A percentile compares a stretch with the other conserved stretches of the same genome.
Evolutionary conservation across 2,888 invertebrate genomes (phyloP).

Genomic region (Odontocerum albicorne): DNA sequence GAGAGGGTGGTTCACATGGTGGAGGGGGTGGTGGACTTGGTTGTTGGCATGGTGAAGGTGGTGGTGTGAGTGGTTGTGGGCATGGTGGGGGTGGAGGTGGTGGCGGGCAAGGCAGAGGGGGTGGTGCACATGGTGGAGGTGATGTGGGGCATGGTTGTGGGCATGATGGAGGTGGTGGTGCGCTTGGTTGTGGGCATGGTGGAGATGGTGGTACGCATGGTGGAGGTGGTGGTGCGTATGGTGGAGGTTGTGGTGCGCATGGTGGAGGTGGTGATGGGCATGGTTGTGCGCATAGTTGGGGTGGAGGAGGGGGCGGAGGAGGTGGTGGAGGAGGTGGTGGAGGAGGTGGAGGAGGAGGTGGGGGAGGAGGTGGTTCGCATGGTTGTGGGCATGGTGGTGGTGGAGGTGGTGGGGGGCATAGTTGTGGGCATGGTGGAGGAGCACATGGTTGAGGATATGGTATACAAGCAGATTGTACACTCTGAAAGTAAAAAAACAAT

Average conservation of each 20-base stretch:
- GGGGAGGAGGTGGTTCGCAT: background rate
- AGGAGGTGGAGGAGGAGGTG: background rate
- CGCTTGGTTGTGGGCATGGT: conserved; percentile 28
- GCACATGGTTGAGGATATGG: no score
- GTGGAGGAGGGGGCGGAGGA: conserved; percentile 38
- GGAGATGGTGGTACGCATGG: conserved; percentile 37
- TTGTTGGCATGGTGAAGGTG: background rate
- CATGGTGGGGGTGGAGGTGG: background rate
- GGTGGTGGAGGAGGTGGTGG: background rate
- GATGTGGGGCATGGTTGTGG: conserved; percentile 41
- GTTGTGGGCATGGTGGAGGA: no score
- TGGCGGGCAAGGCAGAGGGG: conserved; percentile 24
- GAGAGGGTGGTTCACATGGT: no score
- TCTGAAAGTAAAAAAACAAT: no score
- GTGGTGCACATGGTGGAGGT: conserved; percentile 37
- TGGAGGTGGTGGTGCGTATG: conserved; percentile 36
- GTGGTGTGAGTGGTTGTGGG: background rate
- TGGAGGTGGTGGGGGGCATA: background rate
- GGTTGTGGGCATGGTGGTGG: background rate
- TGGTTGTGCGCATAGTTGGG: conserved; percentile 29
- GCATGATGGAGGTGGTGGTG: conserved; percentile 38
- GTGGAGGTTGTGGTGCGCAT: conserved; percentile 37
- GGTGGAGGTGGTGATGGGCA: conserved; percentile 37
- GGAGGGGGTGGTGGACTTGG: conserved; percentile 1
- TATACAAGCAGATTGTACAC: no score